These are phyloP conservation scores for Sebastes vulpes DNA, from an alignment of 2,797 vertebrate species.

Conservation along the genomic window DNA sequence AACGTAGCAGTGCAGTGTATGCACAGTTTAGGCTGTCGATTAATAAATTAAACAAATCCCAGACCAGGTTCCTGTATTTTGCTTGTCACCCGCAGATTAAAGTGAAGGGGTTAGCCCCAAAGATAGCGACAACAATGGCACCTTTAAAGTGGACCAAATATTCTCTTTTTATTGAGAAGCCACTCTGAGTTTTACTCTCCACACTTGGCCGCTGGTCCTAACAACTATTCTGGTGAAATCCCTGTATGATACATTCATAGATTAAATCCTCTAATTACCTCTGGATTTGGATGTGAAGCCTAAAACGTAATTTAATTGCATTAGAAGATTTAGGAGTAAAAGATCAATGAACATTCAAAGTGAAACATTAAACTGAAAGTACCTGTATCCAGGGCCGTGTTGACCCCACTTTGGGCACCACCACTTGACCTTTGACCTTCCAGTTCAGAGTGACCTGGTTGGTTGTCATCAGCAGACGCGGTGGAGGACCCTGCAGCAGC, in stretches of 20 bases:
- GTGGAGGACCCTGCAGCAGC: constrained; percentile 86
- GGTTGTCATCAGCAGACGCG: constrained; percentile 79
- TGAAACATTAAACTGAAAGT: background rate
- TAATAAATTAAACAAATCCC: no score
- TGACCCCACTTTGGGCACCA: constrained; percentile 89
- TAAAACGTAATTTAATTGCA: no score
- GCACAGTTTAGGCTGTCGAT: no score
- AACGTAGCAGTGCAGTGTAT: no score
- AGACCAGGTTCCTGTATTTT: no score
- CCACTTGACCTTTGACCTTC: constrained; percentile 92
- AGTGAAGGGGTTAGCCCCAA: no score
- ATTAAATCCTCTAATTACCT: background rate
- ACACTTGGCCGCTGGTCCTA: no score
- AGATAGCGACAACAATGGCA: no score
- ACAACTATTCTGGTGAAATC: no score
- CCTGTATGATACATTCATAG: background rate
- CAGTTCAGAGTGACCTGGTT: constrained; percentile 90
- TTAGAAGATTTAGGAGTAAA: background rate
- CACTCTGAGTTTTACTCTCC: no score
- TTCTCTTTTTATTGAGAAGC: no score
- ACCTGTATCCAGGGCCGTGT: constrained; percentile 91
- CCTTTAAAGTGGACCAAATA: no score
- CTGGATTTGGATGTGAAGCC: background rate
- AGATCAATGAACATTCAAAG: background rate
- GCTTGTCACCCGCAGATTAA: accelerated